These are phyloP conservation scores for Adelognathus sp. DNA, from an alignment of 2,888 invertebrate species.

Conservation along the genomic window DNA sequence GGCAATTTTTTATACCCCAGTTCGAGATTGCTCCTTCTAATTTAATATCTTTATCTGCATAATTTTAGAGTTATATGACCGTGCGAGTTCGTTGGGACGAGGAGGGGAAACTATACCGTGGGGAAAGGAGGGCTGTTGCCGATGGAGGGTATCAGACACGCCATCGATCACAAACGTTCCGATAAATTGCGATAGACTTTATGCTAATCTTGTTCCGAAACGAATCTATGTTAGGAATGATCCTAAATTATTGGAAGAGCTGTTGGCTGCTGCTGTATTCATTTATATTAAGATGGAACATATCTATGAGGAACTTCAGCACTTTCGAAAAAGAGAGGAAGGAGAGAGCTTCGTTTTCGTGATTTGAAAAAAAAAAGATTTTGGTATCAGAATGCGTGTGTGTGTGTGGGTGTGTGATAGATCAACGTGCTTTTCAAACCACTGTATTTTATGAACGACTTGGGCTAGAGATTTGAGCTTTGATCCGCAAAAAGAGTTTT, in stretches of 20 bases:
- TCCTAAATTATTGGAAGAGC: not conserved
- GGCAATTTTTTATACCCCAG: conserved; percentile 71
- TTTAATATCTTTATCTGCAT: conserved; percentile 68
- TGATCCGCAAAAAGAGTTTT: no score
- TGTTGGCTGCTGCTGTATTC: no score
- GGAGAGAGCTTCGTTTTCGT: not conserved
- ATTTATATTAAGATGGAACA: no score
- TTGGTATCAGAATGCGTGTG: no score
- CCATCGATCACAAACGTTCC: not conserved
- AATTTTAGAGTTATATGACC: conserved; percentile 57
- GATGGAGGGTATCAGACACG: not conserved
- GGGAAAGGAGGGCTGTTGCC: not conserved
- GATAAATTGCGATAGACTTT: not conserved
- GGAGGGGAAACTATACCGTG: conserved; percentile 17
- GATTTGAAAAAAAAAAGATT: no score
- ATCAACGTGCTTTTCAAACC: no score
- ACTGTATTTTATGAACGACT: no score
- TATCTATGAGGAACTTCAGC: no score
- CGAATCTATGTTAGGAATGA: not conserved
- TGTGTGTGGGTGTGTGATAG: no score
- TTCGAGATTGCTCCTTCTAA: conserved; percentile 62
- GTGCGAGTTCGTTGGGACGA: conserved; percentile 39
- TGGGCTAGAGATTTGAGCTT: no score
- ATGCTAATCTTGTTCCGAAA: no score
- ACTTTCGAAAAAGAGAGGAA: no score